Percentiles rank a stretch among this genome's conserved stretches.
These are phyloP conservation scores for Hartigia nigra DNA, from an alignment of 2,888 invertebrate genomes.

Conservation along the genomic window DNA sequence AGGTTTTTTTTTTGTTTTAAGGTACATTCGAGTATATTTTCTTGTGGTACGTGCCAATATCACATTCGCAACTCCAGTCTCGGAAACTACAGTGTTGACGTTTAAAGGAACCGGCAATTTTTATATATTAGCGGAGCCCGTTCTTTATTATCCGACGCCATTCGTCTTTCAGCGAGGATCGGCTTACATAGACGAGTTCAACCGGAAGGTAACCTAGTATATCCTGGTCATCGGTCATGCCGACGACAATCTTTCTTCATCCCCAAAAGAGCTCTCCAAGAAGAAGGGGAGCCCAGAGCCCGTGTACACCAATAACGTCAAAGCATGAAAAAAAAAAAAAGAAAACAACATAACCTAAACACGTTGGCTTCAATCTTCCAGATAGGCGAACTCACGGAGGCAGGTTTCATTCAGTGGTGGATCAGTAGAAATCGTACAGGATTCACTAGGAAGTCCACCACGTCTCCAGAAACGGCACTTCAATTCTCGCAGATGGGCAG, in stretches of 20 bases:
- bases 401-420: constrained; percentile 7
- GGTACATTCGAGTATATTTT: neutral
- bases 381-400: constrained; percentile 12
- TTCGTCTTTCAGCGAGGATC: constrained; percentile 13
- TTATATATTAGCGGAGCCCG: neutral
- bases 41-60: neutral
- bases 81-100: neutral
- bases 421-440: constrained; percentile 6
- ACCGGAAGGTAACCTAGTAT: constrained; percentile 11
- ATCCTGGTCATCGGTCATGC: neutral
- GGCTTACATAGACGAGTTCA: constrained; percentile 11
- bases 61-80: neutral
- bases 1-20: neutral
- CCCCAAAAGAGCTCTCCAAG: neutral
- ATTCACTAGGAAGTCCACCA: neutral
- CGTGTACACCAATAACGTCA: neutral
- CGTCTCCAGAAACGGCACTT: neutral
- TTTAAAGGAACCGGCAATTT: neutral
- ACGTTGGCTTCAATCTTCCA: neutral
- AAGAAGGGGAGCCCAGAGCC: neutral
- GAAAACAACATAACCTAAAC: neutral
- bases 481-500: constrained; percentile 7
- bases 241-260: neutral
- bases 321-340: neutral
- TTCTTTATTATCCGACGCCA: constrained; percentile 8